Evolutionary conservation across 2,797 vertebrate species (phyloP), one percentile per base, ranked within the genome.

Genomic region (Hyperoplus immaculatus): DNA sequence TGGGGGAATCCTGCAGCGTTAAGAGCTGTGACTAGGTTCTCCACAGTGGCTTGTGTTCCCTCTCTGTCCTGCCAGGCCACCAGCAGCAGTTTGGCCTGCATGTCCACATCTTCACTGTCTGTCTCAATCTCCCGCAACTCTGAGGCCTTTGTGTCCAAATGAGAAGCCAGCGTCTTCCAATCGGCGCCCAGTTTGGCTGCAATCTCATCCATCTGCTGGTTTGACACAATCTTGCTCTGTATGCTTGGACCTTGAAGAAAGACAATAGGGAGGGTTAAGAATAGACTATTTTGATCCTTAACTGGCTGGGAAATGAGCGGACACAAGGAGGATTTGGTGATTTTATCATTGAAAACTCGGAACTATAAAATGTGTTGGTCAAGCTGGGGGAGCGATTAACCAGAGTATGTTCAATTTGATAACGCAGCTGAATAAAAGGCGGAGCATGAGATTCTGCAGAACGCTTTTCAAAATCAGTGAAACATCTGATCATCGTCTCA

Each of bases 61-160:
- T 99, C 98, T 75, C 97, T 92, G 75, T 99, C 98, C 93, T 99
- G 98, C 98, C 98, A 99, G 78, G 97, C 96, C 3, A 99, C 96
- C 15, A 99, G 95, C 85, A 99, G 94, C 94, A 99, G 97, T 86
- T 97, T 98, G 0, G 98, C 98, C 88, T 98, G 97, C 95, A 98
- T 97, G 78, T 96, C 96, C 16, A 96, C 74, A 0, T 99, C 98
- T 78, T 99, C 98, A 0, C 97, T 97, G 79, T 99, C 98, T 0
- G 94, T 94, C 88, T 99, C 97, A 0, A 99, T 99, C 93, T 97
- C 97, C 15, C 96, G 94, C 71, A 99, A 90, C 70, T 99, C 97
- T 0, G 95, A 92, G 0, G 97, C 97, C 88, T 97, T 99, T 95
- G 99, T 97, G 82, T 99, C 97, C 91, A 99, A 78, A 57, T 97